A percentile compares a stretch with the other conserved stretches of the same genome.
Evolutionary conservation across 2,888 invertebrate genomes (phyloP).

Genomic region (Carabus problematicus): DNA sequence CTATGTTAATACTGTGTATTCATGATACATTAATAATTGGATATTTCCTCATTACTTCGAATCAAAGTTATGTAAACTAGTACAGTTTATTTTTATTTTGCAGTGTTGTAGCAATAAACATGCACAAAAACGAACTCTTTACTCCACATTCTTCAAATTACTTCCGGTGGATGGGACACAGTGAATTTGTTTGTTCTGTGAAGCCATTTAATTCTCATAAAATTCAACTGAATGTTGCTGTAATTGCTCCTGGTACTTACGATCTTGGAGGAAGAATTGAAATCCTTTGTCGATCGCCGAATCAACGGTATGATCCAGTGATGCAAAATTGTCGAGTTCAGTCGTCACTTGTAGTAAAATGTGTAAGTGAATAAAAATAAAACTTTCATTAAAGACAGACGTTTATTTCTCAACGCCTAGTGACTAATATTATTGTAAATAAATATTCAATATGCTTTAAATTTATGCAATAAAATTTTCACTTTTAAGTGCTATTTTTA

Average conservation of each 20-base stretch:
- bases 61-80: not conserved
- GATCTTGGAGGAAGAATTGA: conserved; percentile 70
- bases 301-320: conserved; percentile 50
- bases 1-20: too few species aligned
- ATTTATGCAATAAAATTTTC: not conserved
- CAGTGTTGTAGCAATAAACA: conserved; percentile 21
- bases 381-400: not conserved
- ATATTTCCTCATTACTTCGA: not conserved
- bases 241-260: conserved; percentile 72
- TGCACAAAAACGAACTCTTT: conserved; percentile 45
- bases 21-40: too few species aligned
- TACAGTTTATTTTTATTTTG: not conserved
- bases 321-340: conserved; percentile 55
- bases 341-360: conserved; percentile 53
- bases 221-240: conserved; percentile 61
- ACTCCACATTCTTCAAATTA: conserved; percentile 54
- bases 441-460: conserved; percentile 10
- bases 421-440: conserved; percentile 1
- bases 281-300: conserved; percentile 56
- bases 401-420: conserved; percentile 2
- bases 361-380: conserved; percentile 9
- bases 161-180: conserved; percentile 56
- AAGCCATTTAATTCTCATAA: conserved; percentile 53
- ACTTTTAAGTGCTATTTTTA: too few species aligned
- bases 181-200: conserved; percentile 52